A percentile compares a stretch with the other conserved stretches of the same genome.
Evolutionary conservation across 2,888 invertebrate genomes (phyloP).

Genomic region (Leptopilina myrica): DNA sequence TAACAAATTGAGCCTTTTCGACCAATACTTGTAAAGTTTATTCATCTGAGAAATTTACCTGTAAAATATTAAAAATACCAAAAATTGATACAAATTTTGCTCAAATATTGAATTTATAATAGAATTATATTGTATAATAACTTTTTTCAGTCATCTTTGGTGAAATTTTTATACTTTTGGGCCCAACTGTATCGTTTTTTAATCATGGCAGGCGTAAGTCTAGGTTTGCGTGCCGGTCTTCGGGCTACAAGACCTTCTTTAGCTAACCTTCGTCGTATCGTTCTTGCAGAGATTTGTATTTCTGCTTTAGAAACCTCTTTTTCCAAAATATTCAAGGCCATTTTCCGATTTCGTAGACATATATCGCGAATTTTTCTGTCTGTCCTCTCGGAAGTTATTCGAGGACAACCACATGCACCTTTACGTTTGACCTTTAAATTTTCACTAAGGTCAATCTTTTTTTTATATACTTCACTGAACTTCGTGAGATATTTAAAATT

Average conservation of each 20-base stretch:
- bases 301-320: neutral
- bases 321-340: conserved; percentile 1
- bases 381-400: no score
- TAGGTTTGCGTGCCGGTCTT: conserved; percentile 33
- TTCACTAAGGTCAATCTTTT: conserved; percentile 38
- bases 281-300: no score
- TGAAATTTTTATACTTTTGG: conserved; percentile 8
- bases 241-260: conserved; percentile 23
- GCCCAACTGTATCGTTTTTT: conserved; percentile 28
- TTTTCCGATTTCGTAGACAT: conserved; percentile 35
- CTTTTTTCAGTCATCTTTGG: no score
- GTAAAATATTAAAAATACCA: no score
- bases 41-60: no score
- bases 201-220: conserved; percentile 30
- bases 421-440: conserved; percentile 38
- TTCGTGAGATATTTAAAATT: neutral
- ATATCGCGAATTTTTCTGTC: conserved; percentile 27
- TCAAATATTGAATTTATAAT: no score
- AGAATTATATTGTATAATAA: no score
- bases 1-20: no score
- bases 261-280: neutral
- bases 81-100: no score
- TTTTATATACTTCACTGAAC: conserved; percentile 28
- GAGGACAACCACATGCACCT: no score
- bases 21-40: no score